phyloP scores from a whole-genome alignment of 1,140 invertebrate species.

The Apolygus lucorum region DNA sequence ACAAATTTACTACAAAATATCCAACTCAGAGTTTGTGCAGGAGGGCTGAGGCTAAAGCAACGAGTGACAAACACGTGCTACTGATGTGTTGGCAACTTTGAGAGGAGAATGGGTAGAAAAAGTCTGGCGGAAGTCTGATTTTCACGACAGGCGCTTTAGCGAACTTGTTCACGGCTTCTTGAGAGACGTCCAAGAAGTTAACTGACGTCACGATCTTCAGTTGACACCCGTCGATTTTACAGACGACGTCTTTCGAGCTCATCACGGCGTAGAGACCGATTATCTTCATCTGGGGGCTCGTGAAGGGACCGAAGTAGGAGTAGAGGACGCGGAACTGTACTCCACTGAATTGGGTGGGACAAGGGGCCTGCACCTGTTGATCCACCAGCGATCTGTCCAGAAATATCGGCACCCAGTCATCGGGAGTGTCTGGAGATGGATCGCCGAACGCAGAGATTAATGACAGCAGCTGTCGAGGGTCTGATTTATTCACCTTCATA shows the following conservation, averaged over 20 bases:
- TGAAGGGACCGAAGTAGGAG: conserved; percentile 42
- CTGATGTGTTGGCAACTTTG: no score
- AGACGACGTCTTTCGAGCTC: conserved; percentile 32
- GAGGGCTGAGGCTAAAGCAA: no score
- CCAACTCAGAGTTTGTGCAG: no score
- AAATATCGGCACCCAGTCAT: conserved; percentile 29
- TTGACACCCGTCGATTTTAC: conserved; percentile 25
- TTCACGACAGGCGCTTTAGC: conserved; percentile 51
- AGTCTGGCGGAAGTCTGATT: conserved; percentile 55
- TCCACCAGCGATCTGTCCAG: background rate
- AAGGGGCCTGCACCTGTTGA: background rate
- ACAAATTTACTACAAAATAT: no score
- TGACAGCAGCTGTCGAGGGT: background rate
- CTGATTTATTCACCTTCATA: conserved; percentile 18
- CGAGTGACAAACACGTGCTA: no score
- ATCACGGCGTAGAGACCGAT: conserved; percentile 43
- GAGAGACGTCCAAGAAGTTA: conserved; percentile 50
- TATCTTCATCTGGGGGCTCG: conserved; percentile 44
- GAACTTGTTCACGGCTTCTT: conserved; percentile 44
- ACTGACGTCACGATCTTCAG: conserved; percentile 42
- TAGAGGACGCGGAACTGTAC: conserved; percentile 44
- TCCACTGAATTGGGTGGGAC: conserved; percentile 38
- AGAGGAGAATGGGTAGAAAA: conserved; percentile 57
- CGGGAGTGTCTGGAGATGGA: conserved; percentile 14
- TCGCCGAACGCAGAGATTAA: conserved; percentile 25